These are phyloP conservation scores for Acanthosepion pharaonis DNA, from an alignment of 2,888 invertebrate genomes.

Conservation along the genomic window DNA sequence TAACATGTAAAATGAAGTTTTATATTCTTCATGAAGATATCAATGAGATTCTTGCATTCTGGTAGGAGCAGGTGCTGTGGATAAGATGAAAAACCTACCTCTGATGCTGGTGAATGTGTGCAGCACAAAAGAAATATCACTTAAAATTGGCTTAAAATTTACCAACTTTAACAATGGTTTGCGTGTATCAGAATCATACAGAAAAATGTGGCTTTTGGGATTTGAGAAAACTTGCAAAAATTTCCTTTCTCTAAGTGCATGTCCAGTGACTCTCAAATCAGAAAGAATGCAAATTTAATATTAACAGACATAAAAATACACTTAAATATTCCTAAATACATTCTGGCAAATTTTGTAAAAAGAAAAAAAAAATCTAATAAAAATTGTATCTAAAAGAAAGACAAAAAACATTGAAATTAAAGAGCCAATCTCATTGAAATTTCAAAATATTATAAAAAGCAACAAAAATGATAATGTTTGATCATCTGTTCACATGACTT, in stretches of 20 bases:
- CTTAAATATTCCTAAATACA: neutral
- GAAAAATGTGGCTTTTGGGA: neutral
- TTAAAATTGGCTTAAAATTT: neutral
- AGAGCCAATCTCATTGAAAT: neutral
- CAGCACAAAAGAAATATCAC: slow-evolving; percentile 33
- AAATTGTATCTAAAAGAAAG: neutral
- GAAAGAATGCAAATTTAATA: neutral
- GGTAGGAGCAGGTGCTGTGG: neutral
- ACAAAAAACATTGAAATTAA: neutral
- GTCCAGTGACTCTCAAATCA: neutral
- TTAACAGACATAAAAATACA: neutral
- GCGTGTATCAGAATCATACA: neutral
- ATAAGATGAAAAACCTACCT: neutral
- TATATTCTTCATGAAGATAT: neutral
- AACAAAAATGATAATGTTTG: neutral
- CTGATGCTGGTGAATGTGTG: neutral
- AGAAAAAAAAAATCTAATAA: neutral
- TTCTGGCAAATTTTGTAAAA: neutral
- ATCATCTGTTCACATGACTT: neutral
- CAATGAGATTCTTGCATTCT: neutral
- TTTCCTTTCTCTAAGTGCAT: neutral
- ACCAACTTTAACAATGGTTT: neutral
- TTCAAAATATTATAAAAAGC: neutral
- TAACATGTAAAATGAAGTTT: neutral
- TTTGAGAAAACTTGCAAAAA: neutral